Percentiles rank a stretch among this genome's conserved stretches.
phyloP scores from a whole-genome alignment of 1,140 invertebrate species.

The Drosophila bocqueti region DNA sequence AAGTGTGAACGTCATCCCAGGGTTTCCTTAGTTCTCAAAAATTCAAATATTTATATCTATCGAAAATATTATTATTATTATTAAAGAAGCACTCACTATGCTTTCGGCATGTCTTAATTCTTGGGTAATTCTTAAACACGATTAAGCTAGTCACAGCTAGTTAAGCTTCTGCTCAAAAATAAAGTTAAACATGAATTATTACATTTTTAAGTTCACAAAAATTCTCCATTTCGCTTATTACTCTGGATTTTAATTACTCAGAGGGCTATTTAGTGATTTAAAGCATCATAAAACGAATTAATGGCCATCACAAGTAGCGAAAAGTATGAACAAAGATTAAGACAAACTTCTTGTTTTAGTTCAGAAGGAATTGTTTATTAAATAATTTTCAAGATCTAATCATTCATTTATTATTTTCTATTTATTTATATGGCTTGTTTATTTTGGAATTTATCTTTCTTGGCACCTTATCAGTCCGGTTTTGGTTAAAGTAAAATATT shows the following conservation, averaged over 20 bases:
- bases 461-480: not conserved
- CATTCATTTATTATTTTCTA: not conserved
- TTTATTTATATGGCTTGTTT: not conserved
- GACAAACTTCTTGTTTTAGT: not conserved
- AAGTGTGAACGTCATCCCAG: not conserved
- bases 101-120: no score
- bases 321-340: not conserved
- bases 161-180: not conserved
- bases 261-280: not conserved
- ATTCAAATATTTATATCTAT: not conserved
- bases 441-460: not conserved
- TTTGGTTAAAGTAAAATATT: not conserved
- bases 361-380: not conserved
- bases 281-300: not conserved
- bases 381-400: not conserved
- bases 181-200: not conserved
- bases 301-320: not conserved
- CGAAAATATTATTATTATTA: no score
- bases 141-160: no score
- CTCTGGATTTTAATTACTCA: not conserved
- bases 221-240: not conserved
- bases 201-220: not conserved
- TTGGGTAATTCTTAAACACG: no score
- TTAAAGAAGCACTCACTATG: no score
- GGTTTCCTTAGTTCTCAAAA: not conserved